phyloP scores from a whole-genome alignment of 2,888 invertebrate species.

The Caenorhabditis doughertyi region DNA sequence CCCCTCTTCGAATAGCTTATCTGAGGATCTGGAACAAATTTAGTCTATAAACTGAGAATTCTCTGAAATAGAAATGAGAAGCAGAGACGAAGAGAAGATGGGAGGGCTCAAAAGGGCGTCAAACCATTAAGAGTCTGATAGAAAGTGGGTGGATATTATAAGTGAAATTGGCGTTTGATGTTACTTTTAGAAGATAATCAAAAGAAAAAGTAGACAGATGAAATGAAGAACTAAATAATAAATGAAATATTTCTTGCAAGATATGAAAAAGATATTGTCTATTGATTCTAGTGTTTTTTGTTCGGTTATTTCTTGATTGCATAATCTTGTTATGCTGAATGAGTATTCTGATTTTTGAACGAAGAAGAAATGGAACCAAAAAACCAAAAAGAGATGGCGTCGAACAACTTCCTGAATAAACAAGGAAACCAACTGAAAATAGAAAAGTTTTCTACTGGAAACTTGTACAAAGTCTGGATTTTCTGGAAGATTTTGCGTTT shows the following conservation, averaged over 20 bases:
- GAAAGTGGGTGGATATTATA: constrained; percentile 25
- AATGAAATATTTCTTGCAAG: neutral
- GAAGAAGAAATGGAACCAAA: constrained; percentile 7
- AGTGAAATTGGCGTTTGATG: constrained; percentile 15
- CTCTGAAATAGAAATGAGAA: too few species aligned
- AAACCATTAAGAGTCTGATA: neutral
- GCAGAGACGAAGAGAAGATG: constrained; percentile 6
- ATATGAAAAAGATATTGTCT: neutral
- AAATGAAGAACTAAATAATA: neutral
- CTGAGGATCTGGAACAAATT: constrained; percentile 25
- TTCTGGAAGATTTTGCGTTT: neutral
- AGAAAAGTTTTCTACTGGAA: neutral
- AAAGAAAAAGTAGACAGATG: too few species aligned
- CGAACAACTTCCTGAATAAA: constrained; percentile 30
- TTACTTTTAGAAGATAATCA: neutral
- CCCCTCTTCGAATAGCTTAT: constrained; percentile 21
- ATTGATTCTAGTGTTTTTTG: constrained; percentile 26
- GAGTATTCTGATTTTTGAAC: constrained; percentile 42
- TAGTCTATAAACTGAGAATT: constrained; percentile 8
- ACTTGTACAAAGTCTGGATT: neutral
- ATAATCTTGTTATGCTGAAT: constrained; percentile 28
- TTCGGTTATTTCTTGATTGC: constrained; percentile 15
- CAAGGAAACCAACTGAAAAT: constrained; percentile 18
- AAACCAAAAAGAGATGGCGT: neutral
- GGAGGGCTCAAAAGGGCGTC: constrained; percentile 28